Base-by-base conservation (phyloP, 1,140 invertebrate species). In the Eciton burchellii region DNA sequence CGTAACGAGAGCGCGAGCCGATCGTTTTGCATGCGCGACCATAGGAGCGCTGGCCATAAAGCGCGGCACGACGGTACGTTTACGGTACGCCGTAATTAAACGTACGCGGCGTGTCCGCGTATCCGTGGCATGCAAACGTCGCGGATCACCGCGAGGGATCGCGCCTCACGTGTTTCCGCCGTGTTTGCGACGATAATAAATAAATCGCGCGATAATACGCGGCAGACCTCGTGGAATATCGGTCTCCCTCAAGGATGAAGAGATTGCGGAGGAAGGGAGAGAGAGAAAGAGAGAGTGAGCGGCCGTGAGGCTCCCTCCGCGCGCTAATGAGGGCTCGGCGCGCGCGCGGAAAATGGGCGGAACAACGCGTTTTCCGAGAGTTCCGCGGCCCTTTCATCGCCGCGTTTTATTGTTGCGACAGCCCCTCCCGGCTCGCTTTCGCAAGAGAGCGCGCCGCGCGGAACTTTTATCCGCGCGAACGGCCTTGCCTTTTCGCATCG, bases 401-500 rank as follows among this genome's bases (percentile, higher is more conserved):
- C 81, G 79, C 84, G 87, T 89, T 76, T 90, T 90, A 86, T 90
- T 83, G 77, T 85, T 83, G 86, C 89, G 72, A 91, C 88, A 87
- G 82, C 14, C 45, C 60, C 1, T n/a, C n/a, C 14, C 74, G 29
- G 45, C 74, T 82, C n/a, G 70, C 16, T 91, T 89, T 91, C 84
- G 90, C 84, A 91, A 91, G 77, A 35, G 84, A 88, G 14, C 62
- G 62, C 81, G 81, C 84, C 82, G 81, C 85, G n/a, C n/a, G n/a
- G 83, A 90, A 91, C 89, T 85, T 90, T 90, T 89, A 84, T 87
- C 77, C 82, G 82, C 74, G 77, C 87, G 72, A 88, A 91, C 90
- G 91, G 90, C 90, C 91, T 91, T 92, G 90, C 90, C 89, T 91
- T 89, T 88, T 89, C 87, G 81, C 86, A 85, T 87, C 83, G 63